A percentile compares a stretch with the other conserved stretches of the same genome.
phyloP scores from a whole-genome alignment of 2,797 vertebrate species.

The Pangasius larnaudii region DNA sequence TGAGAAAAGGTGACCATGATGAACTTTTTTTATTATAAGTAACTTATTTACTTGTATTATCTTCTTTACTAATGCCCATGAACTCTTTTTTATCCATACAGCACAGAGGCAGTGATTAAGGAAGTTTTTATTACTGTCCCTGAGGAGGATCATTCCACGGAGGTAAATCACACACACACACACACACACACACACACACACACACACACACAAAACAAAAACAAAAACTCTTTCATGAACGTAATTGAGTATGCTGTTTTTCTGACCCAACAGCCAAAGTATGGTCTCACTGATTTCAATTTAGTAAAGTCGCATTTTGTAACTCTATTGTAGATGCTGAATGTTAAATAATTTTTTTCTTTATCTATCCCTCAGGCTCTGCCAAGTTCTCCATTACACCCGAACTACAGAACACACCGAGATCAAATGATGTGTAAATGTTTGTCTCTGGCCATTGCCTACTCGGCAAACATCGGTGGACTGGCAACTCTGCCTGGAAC shows the following conservation, averaged over 20 bases:
- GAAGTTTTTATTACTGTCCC: conserved; percentile 16
- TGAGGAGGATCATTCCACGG: conserved; percentile 31
- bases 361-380: conserved; percentile 36
- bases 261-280: background rate
- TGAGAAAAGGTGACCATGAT: conserved; percentile 57
- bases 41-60: background rate
- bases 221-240: background rate
- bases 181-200: background rate
- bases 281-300: background rate
- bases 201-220: background rate
- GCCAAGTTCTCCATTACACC: conserved; percentile 53
- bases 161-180: conserved; percentile 18
- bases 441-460: conserved; percentile 87
- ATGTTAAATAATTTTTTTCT: background rate
- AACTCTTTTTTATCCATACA: background rate
- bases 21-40: background rate
- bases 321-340: background rate
- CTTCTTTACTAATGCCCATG: background rate
- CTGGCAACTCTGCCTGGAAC: conserved; percentile 89
- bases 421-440: conserved; percentile 86
- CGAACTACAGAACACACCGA: conserved; percentile 69
- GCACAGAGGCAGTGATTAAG: background rate
- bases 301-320: background rate
- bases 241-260: background rate
- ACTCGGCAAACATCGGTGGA: conserved; percentile 89